Conservation (phyloP, 2,797 vertebrate genomes). For the Xenopus petersii region DNA sequence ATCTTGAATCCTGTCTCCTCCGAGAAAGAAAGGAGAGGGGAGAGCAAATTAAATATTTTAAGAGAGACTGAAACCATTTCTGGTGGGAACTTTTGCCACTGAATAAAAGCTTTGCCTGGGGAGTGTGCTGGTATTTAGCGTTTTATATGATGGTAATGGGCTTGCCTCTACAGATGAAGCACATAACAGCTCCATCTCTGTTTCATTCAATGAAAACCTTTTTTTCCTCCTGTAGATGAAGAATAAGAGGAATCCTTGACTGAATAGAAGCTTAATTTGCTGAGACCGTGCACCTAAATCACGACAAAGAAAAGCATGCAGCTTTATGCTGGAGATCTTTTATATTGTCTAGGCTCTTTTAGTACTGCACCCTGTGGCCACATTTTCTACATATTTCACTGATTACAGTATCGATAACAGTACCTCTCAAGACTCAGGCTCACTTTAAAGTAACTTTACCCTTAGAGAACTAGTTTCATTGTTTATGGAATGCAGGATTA, state of each 20-base stretch:
- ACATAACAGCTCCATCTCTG: slow-evolving; percentile 32
- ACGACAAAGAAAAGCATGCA: slow-evolving; percentile 34
- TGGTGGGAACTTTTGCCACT: slow-evolving; percentile 62
- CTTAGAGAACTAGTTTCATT: too few species aligned
- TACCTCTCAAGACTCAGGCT: too few species aligned
- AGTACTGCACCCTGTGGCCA: slow-evolving; percentile 15
- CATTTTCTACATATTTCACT: slow-evolving; percentile 18
- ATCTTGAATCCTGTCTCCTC: slow-evolving; percentile 61
- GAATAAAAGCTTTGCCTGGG: slow-evolving; percentile 60
- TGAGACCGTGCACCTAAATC: slow-evolving; percentile 26
- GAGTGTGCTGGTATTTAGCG: slow-evolving; percentile 54
- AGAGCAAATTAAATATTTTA: slow-evolving; percentile 62
- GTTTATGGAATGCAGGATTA: too few species aligned
- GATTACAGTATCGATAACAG: too few species aligned
- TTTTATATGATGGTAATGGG: slow-evolving; percentile 53
- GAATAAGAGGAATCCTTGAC: slow-evolving; percentile 17
- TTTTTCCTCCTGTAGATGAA: slow-evolving; percentile 5
- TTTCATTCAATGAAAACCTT: slow-evolving; percentile 5
- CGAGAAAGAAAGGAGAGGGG: slow-evolving; percentile 48
- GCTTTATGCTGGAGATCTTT: slow-evolving; percentile 22
- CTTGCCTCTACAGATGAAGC: slow-evolving; percentile 44
- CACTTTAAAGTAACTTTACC: too few species aligned
- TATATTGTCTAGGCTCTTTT: slow-evolving; percentile 24
- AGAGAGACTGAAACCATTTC: slow-evolving; percentile 57
- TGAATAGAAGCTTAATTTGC: slow-evolving; percentile 42